Percentiles rank a stretch among this genome's conserved stretches.
Evolutionary conservation across 2,888 invertebrate genomes (phyloP).

Genomic region (Diplazon laetatorius): DNA sequence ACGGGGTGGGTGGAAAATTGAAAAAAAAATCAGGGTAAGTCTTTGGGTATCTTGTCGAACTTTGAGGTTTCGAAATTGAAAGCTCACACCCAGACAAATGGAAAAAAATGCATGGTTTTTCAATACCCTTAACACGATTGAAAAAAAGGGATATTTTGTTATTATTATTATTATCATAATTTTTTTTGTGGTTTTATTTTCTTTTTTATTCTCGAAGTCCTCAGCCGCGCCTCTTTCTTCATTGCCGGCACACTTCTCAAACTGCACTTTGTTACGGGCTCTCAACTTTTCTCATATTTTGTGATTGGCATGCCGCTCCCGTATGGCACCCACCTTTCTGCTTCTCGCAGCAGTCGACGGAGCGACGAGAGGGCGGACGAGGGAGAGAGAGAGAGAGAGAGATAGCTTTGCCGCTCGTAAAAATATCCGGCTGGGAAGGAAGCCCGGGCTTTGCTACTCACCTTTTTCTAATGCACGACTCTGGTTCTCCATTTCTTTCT

Average conservation of each 20-base stretch:
- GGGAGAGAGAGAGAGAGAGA: background rate
- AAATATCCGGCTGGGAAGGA: conserved; percentile 32
- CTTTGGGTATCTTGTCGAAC: background rate
- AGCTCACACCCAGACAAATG: background rate
- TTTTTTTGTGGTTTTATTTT: background rate
- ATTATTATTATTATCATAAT: too few relatives aligned
- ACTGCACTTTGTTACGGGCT: conserved; percentile 68
- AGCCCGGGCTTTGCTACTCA: conserved; percentile 23
- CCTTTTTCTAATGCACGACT: conserved; percentile 33
- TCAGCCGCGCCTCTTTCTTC: conserved; percentile 48
- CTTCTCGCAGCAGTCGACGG: background rate
- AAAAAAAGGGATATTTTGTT: background rate
- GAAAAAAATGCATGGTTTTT: background rate
- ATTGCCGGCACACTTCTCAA: conserved; percentile 66
- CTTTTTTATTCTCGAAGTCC: conserved; percentile 24
- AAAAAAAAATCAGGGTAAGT: too few relatives aligned
- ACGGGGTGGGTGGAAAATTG: too few relatives aligned
- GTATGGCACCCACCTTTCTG: background rate
- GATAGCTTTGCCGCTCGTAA: conserved; percentile 28
- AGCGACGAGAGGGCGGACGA: conserved; percentile 23
- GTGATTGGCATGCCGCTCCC: conserved; percentile 64
- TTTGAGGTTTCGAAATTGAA: conserved; percentile 2
- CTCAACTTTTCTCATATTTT: conserved; percentile 71
- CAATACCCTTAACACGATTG: conserved; percentile 33
- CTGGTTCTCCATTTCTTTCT: background rate